Base-by-base conservation (phyloP, 2,113 vertebrate species). In the Opisthocomus hoazin region DNA sequence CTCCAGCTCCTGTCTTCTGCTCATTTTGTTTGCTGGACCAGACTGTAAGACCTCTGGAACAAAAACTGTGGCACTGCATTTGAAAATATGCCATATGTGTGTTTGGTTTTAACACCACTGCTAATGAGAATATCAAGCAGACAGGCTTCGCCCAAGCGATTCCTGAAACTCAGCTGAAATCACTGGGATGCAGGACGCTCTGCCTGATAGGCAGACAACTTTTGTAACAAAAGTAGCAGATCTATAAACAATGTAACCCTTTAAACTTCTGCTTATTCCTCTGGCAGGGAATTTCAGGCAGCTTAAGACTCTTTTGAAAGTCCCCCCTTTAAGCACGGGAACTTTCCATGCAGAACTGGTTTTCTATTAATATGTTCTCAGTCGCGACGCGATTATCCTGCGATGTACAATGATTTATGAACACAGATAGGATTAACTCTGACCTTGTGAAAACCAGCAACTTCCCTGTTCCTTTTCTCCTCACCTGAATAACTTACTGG, bases 401-500 rank as follows among this genome's bases (percentile, higher is more conserved):
- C 9, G 54, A 91, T 75, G 76, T 88, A 51, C 88, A 84, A 64
- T 95, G 96, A 96, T 97, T 94, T 96, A 97, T 96, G 97, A 95
- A 96, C 71, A 73, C 50, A 89, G 93, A 94, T 90, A 65, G 77
- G 86, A 97, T 96, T 97, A 96, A 96, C 83, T 93, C 81, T 90
- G 91, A 94, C 95, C 95, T 96, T 94, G 75, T 94, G 92, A 82
- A 91, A 96, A 87, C 66, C 81, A 84, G 37, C 32, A 94, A 69
- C 93, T 94, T 95, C 69, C 85, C 70, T 91, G 50, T 87, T 88
- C 81, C 84, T 91, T 82, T 91, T 73, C 71, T 91, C 39, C 70
- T 94, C 79, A 92, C 81, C 87, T 87, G 91, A 97, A 95, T 94
- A 93, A 96, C 89, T 96, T 96, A 94, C 95, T 79, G 85, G 84